A percentile compares a stretch with the other conserved stretches of the same genome.
These are phyloP conservation scores for Dasypogon diadema DNA, from an alignment of 2,888 invertebrate genomes.

Conservation along the genomic window DNA sequence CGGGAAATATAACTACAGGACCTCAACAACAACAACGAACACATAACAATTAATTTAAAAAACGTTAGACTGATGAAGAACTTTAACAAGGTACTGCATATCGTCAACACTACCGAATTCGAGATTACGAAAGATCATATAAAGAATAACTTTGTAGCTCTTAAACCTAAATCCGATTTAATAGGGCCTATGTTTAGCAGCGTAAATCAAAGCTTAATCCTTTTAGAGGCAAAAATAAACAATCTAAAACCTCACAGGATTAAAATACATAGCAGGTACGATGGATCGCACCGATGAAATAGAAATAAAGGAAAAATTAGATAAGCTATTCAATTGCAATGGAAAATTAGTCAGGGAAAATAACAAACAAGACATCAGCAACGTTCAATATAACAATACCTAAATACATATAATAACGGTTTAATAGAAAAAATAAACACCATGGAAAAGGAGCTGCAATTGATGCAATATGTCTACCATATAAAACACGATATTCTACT, in stretches of 20 bases:
- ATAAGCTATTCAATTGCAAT: not conserved
- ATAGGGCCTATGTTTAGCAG: not conserved
- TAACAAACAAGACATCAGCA: slow-evolving; percentile 15
- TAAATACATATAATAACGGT: not conserved
- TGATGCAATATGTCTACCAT: not conserved
- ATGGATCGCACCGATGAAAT: slow-evolving; percentile 19
- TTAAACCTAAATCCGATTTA: not conserved
- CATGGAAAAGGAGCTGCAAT: not conserved
- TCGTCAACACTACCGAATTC: not conserved
- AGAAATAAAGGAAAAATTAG: not conserved
- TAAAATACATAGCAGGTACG: slow-evolving; percentile 24
- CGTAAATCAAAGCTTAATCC: not conserved
- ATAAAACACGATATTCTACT: slow-evolving; percentile 6
- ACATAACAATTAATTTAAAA: not conserved
- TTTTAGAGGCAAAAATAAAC: slow-evolving; percentile 1
- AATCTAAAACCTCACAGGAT: slow-evolving; percentile 14
- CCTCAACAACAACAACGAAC: slow-evolving; percentile 9
- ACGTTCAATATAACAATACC: not conserved
- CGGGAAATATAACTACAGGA: not conserved
- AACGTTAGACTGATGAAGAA: not conserved
- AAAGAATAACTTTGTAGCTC: not conserved
- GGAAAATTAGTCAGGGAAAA: not conserved
- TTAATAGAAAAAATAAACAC: not conserved
- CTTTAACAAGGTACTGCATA: not conserved
- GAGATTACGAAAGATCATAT: not conserved